phyloP scores from a whole-genome alignment of 2,797 vertebrate species.

The Bufotes viridis region DNA sequence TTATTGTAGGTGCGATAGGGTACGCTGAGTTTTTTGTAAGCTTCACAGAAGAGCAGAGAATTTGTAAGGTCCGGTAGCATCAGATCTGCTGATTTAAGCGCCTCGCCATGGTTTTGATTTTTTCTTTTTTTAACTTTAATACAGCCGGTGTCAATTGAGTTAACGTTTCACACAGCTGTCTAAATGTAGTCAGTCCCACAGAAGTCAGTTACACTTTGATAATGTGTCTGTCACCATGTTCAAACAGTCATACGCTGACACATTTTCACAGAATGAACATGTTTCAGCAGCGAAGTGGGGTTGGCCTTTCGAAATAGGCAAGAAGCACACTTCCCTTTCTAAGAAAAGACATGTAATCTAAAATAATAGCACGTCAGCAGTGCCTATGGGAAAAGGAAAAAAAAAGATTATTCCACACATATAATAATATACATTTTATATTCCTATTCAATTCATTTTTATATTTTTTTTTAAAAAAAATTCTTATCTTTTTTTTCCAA shows the following conservation, averaged over 20 bases:
- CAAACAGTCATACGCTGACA: conserved; percentile 81
- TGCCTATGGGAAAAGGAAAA: conserved; percentile 68
- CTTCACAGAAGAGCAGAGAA: conserved; percentile 25
- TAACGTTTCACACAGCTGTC: conserved; percentile 74
- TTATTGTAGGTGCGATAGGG: conserved; percentile 65
- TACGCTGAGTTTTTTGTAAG: conserved; percentile 39
- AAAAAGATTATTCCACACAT: neutral
- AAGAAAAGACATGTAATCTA: conserved; percentile 85
- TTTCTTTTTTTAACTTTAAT: conserved; percentile 66
- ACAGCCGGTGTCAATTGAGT: conserved; percentile 73
- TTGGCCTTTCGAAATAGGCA: conserved; percentile 81
- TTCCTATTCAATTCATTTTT: neutral
- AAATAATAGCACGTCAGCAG: conserved; percentile 90
- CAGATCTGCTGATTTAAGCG: conserved; percentile 65
- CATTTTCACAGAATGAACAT: conserved; percentile 80
- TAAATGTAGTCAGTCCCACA: conserved; percentile 74
- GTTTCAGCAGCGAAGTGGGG: conserved; percentile 79
- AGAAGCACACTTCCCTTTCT: conserved; percentile 80
- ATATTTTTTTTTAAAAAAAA: neutral
- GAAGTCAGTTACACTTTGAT: conserved; percentile 73
- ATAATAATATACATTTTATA: neutral
- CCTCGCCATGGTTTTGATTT: conserved; percentile 66
- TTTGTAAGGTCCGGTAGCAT: conserved; percentile 74
- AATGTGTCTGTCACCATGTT: conserved; percentile 81
- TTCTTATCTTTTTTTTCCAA: neutral